Base-by-base conservation (phyloP, 2,797 vertebrate species). In the Selene dorsalis region DNA sequence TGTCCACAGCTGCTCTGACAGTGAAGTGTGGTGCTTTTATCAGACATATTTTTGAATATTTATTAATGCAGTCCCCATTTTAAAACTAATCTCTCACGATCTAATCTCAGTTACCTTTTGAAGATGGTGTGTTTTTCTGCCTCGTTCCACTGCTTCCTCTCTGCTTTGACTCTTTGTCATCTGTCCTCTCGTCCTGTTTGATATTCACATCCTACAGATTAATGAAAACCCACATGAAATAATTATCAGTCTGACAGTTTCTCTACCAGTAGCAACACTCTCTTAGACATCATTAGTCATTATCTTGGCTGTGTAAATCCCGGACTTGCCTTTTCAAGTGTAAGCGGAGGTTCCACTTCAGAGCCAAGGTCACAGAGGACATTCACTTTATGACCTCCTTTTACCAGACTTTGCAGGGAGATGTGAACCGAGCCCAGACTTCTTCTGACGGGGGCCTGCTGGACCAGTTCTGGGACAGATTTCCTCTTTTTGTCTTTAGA, bases 301-400 rank as follows among this genome's bases (percentile, higher is more conserved):
- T n/a, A 4, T 4, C 0, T 11, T 4, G 11, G 18, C 22, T 35
- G 16, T 43, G 14, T 32, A 32, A 57, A 39, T 4, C 39, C 14
- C 12, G 41, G 2, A 74, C 73, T 48, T 83, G 57, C 90, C 79
- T 87, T 85, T 28, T 79, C 89, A 67, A 48, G 45, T 50, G 50
- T 18, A 43, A 38, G 4, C 5, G 62, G 67, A 82, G 75, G 76
- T 47, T 86, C 73, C 75, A 75, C 0, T 67, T 69, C 60, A 4
- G 87, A 75, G 57, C 94, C 95, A 4, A 97, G 92, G 82, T 96
- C 84, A 80, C 96, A 96, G 43, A 96, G 58, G 0, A 88, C 57
- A 18, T 90, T 55, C 39, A 96, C 84, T 10, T 79, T 52, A 0
- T 88, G 50, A 28, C 91, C 73, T 0, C 95, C 94, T 0, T 68